Conservation (phyloP, 2,113 vertebrate species). For the Crypturellus undulatus region DNA sequence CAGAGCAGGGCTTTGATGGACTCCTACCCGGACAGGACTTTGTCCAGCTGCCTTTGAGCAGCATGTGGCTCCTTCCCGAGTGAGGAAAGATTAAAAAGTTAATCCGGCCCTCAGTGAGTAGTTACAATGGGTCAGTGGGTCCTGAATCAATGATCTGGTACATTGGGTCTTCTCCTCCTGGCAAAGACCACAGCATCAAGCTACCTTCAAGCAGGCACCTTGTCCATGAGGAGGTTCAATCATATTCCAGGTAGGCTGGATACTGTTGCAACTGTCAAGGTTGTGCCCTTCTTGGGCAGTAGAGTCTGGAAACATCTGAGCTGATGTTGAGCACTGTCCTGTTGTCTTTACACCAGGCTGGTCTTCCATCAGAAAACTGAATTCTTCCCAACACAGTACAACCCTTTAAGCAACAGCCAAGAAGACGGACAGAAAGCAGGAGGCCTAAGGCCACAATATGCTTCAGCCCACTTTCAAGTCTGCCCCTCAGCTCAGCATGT, state of each 20-base stretch:
- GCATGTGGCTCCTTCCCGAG: background rate
- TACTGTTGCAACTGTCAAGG: background rate
- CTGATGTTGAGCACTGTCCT: background rate
- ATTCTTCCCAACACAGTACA: background rate
- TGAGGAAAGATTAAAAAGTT: background rate
- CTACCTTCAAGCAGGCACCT: background rate
- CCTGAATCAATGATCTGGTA: background rate
- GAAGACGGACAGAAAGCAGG: background rate
- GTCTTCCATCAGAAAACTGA: background rate
- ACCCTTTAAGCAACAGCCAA: background rate
- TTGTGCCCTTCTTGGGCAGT: background rate
- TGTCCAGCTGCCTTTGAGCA: background rate
- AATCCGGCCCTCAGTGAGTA: background rate
- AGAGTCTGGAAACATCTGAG: background rate
- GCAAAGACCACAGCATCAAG: background rate
- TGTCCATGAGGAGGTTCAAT: fast-evolving
- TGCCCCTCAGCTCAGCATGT: background rate
- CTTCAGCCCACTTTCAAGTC: background rate
- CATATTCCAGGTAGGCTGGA: background rate
- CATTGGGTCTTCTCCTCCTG: background rate
- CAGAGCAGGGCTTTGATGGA: background rate
- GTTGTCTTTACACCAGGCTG: background rate
- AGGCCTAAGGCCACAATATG: background rate
- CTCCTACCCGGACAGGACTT: background rate
- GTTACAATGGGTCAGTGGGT: background rate